These are phyloP conservation scores for Phyllotreta cruciferae DNA, from an alignment of 2,888 invertebrate species.

Conservation along the genomic window DNA sequence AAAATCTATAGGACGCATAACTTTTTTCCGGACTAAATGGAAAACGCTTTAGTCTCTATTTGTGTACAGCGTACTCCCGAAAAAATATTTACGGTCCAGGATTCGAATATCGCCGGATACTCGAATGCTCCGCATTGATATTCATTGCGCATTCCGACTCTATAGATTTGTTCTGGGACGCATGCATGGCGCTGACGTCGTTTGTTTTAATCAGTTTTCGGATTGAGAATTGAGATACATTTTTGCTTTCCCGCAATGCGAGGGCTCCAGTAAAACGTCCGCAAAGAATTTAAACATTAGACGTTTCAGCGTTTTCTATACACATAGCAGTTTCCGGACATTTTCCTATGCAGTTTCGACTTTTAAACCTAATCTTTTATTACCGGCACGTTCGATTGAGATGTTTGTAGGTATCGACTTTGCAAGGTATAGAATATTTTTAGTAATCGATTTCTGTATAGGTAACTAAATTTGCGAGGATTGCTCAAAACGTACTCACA, in stretches of 20 bases:
- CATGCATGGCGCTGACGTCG: slow-evolving; percentile 47
- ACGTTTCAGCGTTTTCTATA: no score
- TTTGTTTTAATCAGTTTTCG: slow-evolving; percentile 50
- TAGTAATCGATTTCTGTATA: no score
- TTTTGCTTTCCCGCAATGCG: slow-evolving; percentile 16
- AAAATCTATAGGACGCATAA: slow-evolving; percentile 35
- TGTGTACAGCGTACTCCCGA: slow-evolving; percentile 43
- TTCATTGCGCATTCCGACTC: slow-evolving; percentile 50
- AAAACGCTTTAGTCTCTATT: slow-evolving; percentile 45
- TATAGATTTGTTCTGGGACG: slow-evolving; percentile 54
- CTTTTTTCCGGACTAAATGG: slow-evolving; percentile 40
- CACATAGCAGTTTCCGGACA: no score
- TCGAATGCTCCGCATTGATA: slow-evolving; percentile 46
- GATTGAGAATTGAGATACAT: slow-evolving; percentile 27
- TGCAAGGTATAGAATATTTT: no score
- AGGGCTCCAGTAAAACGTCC: not conserved
- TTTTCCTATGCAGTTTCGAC: no score
- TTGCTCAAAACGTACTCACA: no score
- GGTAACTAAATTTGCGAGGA: no score
- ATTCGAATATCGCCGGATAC: slow-evolving; percentile 40
- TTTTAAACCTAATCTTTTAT: no score
- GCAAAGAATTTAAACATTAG: slow-evolving; percentile 1
- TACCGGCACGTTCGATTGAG: no score
- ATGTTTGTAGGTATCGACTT: no score
- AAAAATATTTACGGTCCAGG: slow-evolving; percentile 47